Evolutionary conservation across 2,113 vertebrate species (phyloP), one percentile per base, ranked within the genome.

Genomic region (Colaptes auratus): DNA sequence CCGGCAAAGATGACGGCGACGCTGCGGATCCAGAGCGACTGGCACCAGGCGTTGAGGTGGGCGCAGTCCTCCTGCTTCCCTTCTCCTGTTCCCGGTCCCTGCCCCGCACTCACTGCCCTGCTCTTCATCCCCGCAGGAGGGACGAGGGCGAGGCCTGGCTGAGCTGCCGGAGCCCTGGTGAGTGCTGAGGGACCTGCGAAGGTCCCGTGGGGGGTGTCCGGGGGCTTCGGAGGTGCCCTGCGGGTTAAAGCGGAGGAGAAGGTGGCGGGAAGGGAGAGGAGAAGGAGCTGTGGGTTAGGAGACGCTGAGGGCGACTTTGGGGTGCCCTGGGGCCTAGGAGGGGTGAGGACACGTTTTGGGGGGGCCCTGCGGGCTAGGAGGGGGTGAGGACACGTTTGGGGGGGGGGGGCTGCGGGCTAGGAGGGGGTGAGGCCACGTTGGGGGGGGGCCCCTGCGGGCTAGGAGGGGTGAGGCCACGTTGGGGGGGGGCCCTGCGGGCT

Each of bases 81-180:
- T 6, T 9, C 6, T 9, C 2, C 1, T 6, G 2, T 18, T 2
- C 5, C 5, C 3, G 7, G 4, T 1, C 9, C 7, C 3, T 12
- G 3, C 3, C 13, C 10, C 8, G 3, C 13, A 3, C 48, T 92
- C 19, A 72, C 50, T 0, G 44, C 39, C 20, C 31, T 10, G 20
- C 31, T 77, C 72, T 88, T 52, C 85, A 6, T 91, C 25, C 92
- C 83, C 63, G 52, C 78, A 98, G 98, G 88, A 97, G 94, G 73
- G 97, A 97, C 24, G 98, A 98, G 94, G 97, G 98, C 1, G 97
- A 98, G 74, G 98, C 97, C 17, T 98, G 98, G 98, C 70, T 98
- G 82, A 98, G 97, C 77, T 98, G 98, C 92, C 95, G 98, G 20
- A 97, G 97, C 31, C 95, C 97, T 63, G 98, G 98, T 98, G 97